Percentiles rank a stretch among this genome's conserved stretches.
Evolutionary conservation across 37 sponge, comb jelly and placozoan species (phyloP).

Genomic region (Dysidea cf. avara): DNA sequence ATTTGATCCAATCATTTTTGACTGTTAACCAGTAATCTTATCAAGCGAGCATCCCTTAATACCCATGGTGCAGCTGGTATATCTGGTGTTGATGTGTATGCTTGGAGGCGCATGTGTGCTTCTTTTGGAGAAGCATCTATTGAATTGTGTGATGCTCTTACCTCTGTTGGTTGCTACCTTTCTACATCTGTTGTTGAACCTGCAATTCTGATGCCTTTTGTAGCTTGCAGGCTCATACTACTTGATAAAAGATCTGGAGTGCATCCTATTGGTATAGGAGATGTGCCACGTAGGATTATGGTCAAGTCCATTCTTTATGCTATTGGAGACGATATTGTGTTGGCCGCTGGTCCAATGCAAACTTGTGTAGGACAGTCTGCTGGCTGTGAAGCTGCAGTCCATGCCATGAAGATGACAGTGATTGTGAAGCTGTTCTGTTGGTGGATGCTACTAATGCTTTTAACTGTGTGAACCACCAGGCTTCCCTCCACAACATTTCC

Average conservation of each 20-base stretch:
- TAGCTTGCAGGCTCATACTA: no score
- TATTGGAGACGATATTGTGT: constrained; percentile 15
- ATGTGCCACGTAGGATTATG: constrained; percentile 44
- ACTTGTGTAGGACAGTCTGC: constrained; percentile 61
- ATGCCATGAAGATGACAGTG: no score
- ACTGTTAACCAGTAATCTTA: constrained; percentile 1
- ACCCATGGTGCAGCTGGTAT: constrained; percentile 40
- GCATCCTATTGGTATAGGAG: constrained; percentile 62
- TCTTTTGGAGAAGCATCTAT: constrained; percentile 42
- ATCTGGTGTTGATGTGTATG: constrained; percentile 46
- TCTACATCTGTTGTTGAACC: no score
- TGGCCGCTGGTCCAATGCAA: constrained; percentile 61
- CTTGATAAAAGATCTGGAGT: constrained; percentile 56
- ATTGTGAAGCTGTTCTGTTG: no score
- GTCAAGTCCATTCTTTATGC: constrained; percentile 41
- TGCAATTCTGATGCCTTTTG: no score
- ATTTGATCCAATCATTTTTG: constrained; percentile 29
- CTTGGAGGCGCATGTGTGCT: constrained; percentile 29
- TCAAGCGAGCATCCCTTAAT: constrained; percentile 14
- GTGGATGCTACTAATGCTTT: no score
- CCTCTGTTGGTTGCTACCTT: constrained; percentile 13
- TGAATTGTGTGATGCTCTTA: constrained; percentile 33
- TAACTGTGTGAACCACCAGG: constrained; percentile 44
- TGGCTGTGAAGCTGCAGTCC: no score
- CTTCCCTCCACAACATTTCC: constrained; percentile 50